Evolutionary conservation across 2,888 invertebrate species (phyloP).

Genomic region (Cheilosia vulpina): DNA sequence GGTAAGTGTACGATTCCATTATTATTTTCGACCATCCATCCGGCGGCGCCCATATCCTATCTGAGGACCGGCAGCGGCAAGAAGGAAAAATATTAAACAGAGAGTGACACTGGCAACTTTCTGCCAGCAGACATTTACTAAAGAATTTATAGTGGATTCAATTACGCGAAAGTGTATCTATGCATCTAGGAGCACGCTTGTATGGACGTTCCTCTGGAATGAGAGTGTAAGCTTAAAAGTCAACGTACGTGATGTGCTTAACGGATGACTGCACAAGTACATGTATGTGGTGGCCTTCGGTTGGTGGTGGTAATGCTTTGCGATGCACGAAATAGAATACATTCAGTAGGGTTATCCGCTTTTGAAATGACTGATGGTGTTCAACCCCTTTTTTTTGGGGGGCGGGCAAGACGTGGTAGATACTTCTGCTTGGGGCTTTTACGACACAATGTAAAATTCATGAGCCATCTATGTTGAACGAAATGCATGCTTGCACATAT

Average conservation of each 20-base stretch:
- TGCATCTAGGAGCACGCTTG: constrained; percentile 24
- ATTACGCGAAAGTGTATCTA: constrained; percentile 50
- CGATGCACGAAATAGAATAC: constrained; percentile 33
- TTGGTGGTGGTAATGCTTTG: constrained; percentile 15
- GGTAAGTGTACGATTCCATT: constrained; percentile 59
- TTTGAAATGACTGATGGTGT: background rate
- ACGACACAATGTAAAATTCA: constrained; percentile 2
- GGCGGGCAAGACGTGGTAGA: background rate
- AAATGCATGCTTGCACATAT: constrained; percentile 28
- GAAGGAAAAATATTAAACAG: constrained; percentile 36
- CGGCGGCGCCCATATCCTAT: background rate
- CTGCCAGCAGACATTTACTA: constrained; percentile 49
- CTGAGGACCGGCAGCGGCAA: background rate
- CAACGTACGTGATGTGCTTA: constrained; percentile 62
- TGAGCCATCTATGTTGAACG: constrained; percentile 5
- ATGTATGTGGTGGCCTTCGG: background rate
- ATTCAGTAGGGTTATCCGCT: constrained; percentile 30
- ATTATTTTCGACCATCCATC: constrained; percentile 22
- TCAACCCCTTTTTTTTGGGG: background rate
- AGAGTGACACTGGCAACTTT: constrained; percentile 52
- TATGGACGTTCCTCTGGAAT: constrained; percentile 1
- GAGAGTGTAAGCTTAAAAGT: constrained; percentile 42
- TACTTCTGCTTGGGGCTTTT: background rate
- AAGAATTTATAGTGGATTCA: constrained; percentile 66
- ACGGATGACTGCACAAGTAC: background rate